These are phyloP conservation scores for Micropoecilia bifurca DNA, from an alignment of 2,797 vertebrate species.

Conservation along the genomic window DNA sequence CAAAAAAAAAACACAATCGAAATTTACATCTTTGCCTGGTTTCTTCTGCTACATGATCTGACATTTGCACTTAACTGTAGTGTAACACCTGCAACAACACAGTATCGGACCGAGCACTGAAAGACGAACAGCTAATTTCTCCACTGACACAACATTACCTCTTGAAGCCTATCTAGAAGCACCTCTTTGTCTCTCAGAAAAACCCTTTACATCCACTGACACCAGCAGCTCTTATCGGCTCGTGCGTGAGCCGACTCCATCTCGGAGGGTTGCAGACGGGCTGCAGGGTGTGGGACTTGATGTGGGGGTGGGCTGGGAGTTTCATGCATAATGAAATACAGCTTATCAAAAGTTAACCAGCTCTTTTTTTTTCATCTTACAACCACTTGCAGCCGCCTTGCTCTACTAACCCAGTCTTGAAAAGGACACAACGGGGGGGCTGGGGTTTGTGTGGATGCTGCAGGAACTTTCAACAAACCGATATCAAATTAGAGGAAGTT, in stretches of 20 bases:
- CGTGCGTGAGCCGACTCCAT: constrained; percentile 43
- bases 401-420: constrained; percentile 63
- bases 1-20: not conserved
- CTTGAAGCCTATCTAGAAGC: constrained; percentile 1
- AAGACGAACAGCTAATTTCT: not conserved
- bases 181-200: not conserved
- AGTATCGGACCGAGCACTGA: constrained; percentile 30
- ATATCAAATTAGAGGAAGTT: constrained; percentile 15
- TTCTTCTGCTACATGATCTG: not conserved
- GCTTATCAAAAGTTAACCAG: constrained; percentile 78
- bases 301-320: constrained; percentile 30
- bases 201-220: constrained; percentile 9
- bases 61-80: constrained; percentile 35
- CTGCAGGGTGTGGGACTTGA: not conserved
- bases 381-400: constrained; percentile 21
- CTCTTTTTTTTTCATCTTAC: constrained; percentile 44
- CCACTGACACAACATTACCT: not conserved
- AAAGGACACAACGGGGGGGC: constrained; percentile 27
- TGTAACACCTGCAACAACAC: constrained; percentile 35
- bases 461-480: not conserved
- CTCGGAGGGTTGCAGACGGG: constrained; percentile 13
- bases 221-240: constrained; percentile 8
- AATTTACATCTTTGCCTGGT: not conserved
- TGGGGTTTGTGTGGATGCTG: constrained; percentile 5
- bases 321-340: constrained; percentile 69